A percentile compares a stretch with the other conserved stretches of the same genome.
phyloP scores from a whole-genome alignment of 2,888 invertebrate genomes.

The Eupelmus urozonus region DNA sequence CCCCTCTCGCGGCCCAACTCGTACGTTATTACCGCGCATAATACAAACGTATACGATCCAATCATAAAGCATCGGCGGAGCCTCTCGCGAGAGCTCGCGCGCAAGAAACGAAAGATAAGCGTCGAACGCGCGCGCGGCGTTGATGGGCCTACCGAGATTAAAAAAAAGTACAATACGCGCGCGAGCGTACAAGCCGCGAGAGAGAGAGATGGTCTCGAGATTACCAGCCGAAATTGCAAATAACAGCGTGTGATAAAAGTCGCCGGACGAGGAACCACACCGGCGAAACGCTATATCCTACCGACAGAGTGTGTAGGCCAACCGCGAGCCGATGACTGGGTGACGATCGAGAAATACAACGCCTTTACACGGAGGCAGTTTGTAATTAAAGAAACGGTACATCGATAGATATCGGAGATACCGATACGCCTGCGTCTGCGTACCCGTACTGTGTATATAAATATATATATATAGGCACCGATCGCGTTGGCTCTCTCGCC shows the following conservation, averaged over 20 bases:
- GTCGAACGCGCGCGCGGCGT: conserved; percentile 52
- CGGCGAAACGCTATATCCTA: not conserved
- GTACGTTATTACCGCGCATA: conserved; percentile 55
- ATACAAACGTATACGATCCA: conserved; percentile 55
- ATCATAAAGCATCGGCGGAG: conserved; percentile 53
- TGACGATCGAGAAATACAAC: conserved; percentile 43
- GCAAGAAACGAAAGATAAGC: conserved; percentile 41
- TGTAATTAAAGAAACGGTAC: conserved; percentile 71
- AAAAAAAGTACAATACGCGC: conserved; percentile 29
- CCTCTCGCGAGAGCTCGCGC: conserved; percentile 7
- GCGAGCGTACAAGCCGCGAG: not conserved
- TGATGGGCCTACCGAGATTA: conserved; percentile 50
- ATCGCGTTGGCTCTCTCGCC: conserved; percentile 28
- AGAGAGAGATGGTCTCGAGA: conserved; percentile 51
- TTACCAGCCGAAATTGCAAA: conserved; percentile 56
- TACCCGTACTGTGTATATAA: not conserved
- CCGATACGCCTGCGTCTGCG: not conserved
- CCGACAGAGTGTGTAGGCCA: conserved; percentile 28
- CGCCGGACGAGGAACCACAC: not conserved
- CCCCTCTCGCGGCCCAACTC: conserved; percentile 1
- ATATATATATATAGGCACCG: not conserved
- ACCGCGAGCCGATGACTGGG: conserved; percentile 24
- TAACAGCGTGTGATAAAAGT: conserved; percentile 51
- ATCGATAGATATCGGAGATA: conserved; percentile 61
- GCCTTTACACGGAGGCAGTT: conserved; percentile 60